Base-by-base conservation (phyloP, 1,140 invertebrate genomes). In the Sarcophaga peregrina region DNA sequence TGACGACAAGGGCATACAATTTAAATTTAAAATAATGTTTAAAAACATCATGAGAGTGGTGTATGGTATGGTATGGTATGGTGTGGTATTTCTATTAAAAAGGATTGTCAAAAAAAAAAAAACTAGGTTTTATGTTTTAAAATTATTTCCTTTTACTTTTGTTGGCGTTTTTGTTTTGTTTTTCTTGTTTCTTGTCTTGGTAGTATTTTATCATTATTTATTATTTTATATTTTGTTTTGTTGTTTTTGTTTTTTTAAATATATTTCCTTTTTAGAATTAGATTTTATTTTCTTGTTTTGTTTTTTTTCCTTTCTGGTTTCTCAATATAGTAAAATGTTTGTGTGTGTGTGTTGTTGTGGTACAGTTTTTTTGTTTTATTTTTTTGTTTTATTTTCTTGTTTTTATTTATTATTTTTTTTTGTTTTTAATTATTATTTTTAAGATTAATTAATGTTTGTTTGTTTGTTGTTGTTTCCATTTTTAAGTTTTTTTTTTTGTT, bases 261-360 rank as follows among this genome's bases (percentile, higher is more conserved):
- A 10, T 9, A 52, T 52, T 68, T 52, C 47, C 13, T 46, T 81
- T n/a, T 13, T n/a, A 8, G 9, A 8, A 52, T 17, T 68, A 37
- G 13, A 7, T 45, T 17, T 20, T 25, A 58, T 11, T 25, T 80
- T 80, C 20, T 15, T 81, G 13, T 80, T 45, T 58, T 45, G 11
- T 52, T 81, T 58, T 25, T 58, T 81, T 45, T 37, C 25, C 15
- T 81, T 81, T 68, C n/a, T 62, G n/a, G 20, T 81, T 81, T 81
- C 15, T 81, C 13, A 62, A 52, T 68, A 72, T 81, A 72, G 80
- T 81, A 81, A 72, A 68, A 78, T 78, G 75, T 78, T 2, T 37
- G 25, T 37, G 25, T 37, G 25, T 37, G 25, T 37, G 4, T n/a
- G n/a, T n/a, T 37, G 25, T 37, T 37, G 74, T 76, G 62, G 62